A percentile compares a stretch with the other conserved stretches of the same genome.
Conservation (phyloP, 2,888 invertebrate genomes). For the Trichogramma evanescens region DNA sequence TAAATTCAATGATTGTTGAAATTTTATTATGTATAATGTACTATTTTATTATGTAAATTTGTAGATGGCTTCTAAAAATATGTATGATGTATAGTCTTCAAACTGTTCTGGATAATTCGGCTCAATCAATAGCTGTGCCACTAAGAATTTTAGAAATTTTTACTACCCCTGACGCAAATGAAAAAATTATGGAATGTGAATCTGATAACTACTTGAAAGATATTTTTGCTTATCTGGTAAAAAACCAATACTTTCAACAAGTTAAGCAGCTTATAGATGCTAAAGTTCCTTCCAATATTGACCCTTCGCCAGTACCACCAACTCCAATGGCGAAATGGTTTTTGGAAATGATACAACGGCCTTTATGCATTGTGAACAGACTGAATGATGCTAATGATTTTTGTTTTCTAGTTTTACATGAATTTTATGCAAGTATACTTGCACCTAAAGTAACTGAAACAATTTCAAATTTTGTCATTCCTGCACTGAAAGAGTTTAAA, state of each 20-base stretch:
- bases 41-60: constrained; percentile 20
- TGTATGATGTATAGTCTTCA: constrained; percentile 52
- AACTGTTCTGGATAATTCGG: constrained; percentile 26
- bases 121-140: constrained; percentile 62
- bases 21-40: background rate
- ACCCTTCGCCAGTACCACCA: constrained; percentile 62
- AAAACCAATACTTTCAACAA: constrained; percentile 60
- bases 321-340: constrained; percentile 68
- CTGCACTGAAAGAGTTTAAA: constrained; percentile 54
- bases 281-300: constrained; percentile 63
- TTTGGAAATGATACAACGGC: constrained; percentile 69
- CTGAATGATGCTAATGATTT: constrained; percentile 46
- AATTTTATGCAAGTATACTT: constrained; percentile 63
- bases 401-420: constrained; percentile 50
- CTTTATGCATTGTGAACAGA: constrained; percentile 57
- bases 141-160: constrained; percentile 74
- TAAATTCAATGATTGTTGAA: background rate
- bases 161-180: constrained; percentile 50
- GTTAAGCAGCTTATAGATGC: constrained; percentile 64
- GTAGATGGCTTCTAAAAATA: constrained; percentile 52
- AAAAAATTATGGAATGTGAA: constrained; percentile 30
- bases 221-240: constrained; percentile 40
- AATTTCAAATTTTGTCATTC: constrained; percentile 63
- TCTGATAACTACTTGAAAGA: constrained; percentile 41
- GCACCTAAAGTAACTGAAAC: constrained; percentile 61